Conservation (phyloP, 2,113 vertebrate genomes). For the Casuarius casuarius region DNA sequence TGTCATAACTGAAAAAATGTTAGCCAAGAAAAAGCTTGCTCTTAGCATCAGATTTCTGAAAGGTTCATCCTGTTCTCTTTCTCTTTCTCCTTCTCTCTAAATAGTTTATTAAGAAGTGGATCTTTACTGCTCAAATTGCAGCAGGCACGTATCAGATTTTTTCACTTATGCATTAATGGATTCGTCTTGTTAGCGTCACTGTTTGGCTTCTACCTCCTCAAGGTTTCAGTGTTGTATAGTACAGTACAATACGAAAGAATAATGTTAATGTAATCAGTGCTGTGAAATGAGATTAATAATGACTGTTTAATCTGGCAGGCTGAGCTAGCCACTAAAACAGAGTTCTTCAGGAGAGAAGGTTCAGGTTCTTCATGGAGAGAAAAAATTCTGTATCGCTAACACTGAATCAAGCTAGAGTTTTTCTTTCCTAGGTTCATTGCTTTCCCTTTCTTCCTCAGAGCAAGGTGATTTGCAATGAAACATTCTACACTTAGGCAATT, state of each 20-base stretch:
- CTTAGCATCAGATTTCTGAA: background rate
- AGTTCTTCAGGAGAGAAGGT: no score
- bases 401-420: background rate
- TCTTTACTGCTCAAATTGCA: background rate
- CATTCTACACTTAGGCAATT: background rate
- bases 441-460: background rate
- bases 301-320: background rate
- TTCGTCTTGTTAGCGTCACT: background rate
- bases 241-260: background rate
- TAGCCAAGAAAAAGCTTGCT: background rate
- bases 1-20: background rate
- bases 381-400: background rate
- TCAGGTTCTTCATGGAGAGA: background rate
- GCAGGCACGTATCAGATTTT: background rate
- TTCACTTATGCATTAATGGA: background rate
- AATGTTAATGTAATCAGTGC: constrained; percentile 18
- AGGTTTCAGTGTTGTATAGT: background rate
- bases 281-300: constrained; percentile 17
- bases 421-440: background rate
- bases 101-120: background rate
- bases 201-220: background rate
- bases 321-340: background rate
- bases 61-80: background rate
- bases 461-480: background rate
- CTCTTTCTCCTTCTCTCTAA: background rate